Base-by-base conservation (phyloP, 2,113 vertebrate genomes). In the Corydoras maculifer region DNA sequence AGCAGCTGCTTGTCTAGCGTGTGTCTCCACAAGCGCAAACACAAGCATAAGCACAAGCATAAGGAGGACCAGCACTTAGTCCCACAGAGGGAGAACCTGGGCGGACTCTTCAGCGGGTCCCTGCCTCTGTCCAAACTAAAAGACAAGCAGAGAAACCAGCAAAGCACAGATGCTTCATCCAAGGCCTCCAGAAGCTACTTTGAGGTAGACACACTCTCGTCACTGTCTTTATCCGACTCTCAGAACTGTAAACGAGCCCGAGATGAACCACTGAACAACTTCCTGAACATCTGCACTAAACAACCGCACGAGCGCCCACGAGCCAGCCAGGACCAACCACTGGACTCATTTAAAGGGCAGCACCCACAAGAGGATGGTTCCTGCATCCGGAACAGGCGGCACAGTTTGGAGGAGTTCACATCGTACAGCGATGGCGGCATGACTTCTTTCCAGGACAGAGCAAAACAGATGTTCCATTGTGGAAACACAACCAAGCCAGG, bases 1-100 rank as follows among this genome's bases (percentile, higher is more conserved):
- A 83, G 89, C 70, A 82, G 91, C 72, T 84, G 88, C 71, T 86
- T 98, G 62, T 85, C 92, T 14, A 87, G 93, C 29, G 87, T 92
- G 79, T 93, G 93, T 68, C 93, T 97, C 83, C 96, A 97, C 86
- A 99, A 97, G 88, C 91, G 94, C 79, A 99, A 98, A 91, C 96
- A 98, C 84, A 99, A 97, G 90, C 94, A 98, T 85, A 98, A 98
- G 90, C 95, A 97, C 86, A 99, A 98, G 87, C 94, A 96, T 91
- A 97, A 97, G 89, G 96, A 99, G 49, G 96, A 97, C 60, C 87
- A 92, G 68, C 90, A 93, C 80, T 63, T 93, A 65, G 90, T 92
- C 70, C 83, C 89, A 25, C 93, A 95, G 0, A 84, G 86, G 7
- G 92, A 97, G 77, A 95, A 95, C 81, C 81, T 98, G 75, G 94